Evolutionary conservation across 2,113 vertebrate species (phyloP), one percentile per base, ranked within the genome.

Genomic region (Macaca mulatta): DNA sequence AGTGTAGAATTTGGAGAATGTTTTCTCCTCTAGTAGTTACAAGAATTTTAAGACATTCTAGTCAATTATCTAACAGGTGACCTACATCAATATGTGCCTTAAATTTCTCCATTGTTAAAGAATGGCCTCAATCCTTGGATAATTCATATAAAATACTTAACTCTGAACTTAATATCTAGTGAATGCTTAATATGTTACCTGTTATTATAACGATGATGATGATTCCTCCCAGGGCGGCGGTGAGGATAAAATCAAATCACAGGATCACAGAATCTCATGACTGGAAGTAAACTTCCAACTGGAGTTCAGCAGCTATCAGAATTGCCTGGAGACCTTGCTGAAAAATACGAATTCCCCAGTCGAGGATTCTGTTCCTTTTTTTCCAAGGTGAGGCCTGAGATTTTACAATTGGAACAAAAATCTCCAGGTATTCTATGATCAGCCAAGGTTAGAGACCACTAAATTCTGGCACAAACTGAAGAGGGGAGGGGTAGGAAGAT

Each of bases 401-500:
- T 82, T 1, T 27, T 88, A 23, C 70, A 85, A 91, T 55, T 85
- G 72, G 14, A 78, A 92, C n/a, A 89, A 84, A 91, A 87, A 70
- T 92, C 25, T 88, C 72, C 43, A 43, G 52, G 6, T 91, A 86
- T 23, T 91, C 82, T 79, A 48, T 86, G 55, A 61, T 30, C 64
- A 84, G 27, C 17, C 77, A 90, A 93, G 45, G 85, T 86, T 94
- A 84, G 10, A 95, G 40, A 80, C 32, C 82, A 96, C 52, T 67
- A 93, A 88, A 40, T 48, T 89, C 89, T 85, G 35, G 45, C 20
- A 90, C 11, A 95, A 95, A 83, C 40, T 83, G 11, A 94, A 81
- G 9, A 85, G 43, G 32, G 9, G 2, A 27, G 2, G 35, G 27
- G 14, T 78, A 6, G 22, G 18, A 48, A 61, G 74, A 89, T 69